A percentile compares a stretch with the other conserved stretches of the same genome.
Conservation (phyloP, 2,888 invertebrate genomes). For the Oscheius sp. region DNA sequence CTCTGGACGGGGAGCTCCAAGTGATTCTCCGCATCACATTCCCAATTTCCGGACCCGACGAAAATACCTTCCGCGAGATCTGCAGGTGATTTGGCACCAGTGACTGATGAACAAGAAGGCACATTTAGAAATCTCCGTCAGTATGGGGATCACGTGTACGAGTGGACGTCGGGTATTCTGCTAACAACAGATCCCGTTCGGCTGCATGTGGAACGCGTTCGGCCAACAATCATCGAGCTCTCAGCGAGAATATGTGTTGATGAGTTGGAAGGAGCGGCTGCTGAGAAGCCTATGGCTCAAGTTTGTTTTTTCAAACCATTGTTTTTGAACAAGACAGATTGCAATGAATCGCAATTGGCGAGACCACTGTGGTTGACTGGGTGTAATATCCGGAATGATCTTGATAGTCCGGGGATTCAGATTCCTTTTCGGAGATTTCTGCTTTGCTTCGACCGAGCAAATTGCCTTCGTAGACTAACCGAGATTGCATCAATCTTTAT, state of each 20-base stretch:
- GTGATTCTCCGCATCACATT: slow-evolving; percentile 52
- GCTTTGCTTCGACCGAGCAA: too few species aligned
- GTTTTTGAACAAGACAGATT: too few species aligned
- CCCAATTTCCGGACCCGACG: slow-evolving; percentile 50
- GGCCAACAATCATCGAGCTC: slow-evolving; percentile 50
- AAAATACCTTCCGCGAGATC: slow-evolving; percentile 48
- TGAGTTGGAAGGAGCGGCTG: slow-evolving; percentile 47
- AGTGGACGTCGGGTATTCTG: slow-evolving; percentile 53
- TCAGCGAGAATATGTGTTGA: slow-evolving; percentile 52
- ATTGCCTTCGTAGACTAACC: too few species aligned
- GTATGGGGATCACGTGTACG: slow-evolving; percentile 45
- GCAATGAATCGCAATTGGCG: too few species aligned
- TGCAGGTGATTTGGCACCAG: slow-evolving; percentile 38
- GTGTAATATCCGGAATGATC: too few species aligned
- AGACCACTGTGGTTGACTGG: too few species aligned
- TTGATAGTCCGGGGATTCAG: too few species aligned
- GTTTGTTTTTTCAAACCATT: slow-evolving; percentile 17
- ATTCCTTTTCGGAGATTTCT: too few species aligned
- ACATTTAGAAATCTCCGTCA: slow-evolving; percentile 31
- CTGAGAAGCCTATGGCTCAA: slow-evolving; percentile 28
- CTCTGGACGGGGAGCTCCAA: slow-evolving; percentile 55
- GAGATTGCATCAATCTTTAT: background rate
- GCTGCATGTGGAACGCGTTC: slow-evolving; percentile 48
- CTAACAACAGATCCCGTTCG: slow-evolving; percentile 48
- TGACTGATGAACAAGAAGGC: background rate